Percentiles rank a stretch among this genome's conserved stretches.
These are phyloP conservation scores for Neodiprion fabricii DNA, from an alignment of 1,140 invertebrate species.

Conservation along the genomic window DNA sequence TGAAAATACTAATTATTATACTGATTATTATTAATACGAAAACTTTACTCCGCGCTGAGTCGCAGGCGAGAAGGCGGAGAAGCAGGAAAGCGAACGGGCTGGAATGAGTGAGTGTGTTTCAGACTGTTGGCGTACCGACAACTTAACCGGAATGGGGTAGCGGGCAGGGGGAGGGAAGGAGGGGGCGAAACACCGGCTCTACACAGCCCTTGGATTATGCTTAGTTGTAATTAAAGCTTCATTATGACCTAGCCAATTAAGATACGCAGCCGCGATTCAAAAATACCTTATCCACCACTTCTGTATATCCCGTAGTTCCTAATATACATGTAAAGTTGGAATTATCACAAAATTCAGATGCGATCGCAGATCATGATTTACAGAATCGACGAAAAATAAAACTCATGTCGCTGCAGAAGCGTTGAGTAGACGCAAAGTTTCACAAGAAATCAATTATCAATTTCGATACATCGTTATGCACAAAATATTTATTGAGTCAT, in stretches of 20 bases:
- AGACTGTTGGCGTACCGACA: background rate
- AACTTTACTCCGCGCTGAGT: constrained; percentile 41
- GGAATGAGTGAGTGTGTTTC: background rate
- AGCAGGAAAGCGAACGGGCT: background rate
- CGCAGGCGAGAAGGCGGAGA: background rate
- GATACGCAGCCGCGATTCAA: constrained; percentile 4
- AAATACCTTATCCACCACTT: background rate
- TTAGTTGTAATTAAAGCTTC: constrained; percentile 29
- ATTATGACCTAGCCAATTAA: constrained; percentile 26
- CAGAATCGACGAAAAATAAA: no score
- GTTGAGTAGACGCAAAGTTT: no score
- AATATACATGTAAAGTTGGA: background rate
- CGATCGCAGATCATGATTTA: no score
- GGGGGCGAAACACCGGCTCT: background rate
- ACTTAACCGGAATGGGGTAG: background rate
- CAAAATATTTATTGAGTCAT: no score
- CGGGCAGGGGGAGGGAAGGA: background rate
- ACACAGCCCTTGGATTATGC: constrained; percentile 27
- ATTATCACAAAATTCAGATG: background rate
- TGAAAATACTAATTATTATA: constrained; percentile 64
- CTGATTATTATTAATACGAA: constrained; percentile 63
- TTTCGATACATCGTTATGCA: no score
- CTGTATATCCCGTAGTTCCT: no score
- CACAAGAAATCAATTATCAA: no score
- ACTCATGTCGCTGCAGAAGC: no score